Percentiles rank a stretch among this genome's conserved stretches.
Evolutionary conservation across 35 echinoderm and acorn worm genomes (phyloP).

Genomic region (Lytechinus pictus): DNA sequence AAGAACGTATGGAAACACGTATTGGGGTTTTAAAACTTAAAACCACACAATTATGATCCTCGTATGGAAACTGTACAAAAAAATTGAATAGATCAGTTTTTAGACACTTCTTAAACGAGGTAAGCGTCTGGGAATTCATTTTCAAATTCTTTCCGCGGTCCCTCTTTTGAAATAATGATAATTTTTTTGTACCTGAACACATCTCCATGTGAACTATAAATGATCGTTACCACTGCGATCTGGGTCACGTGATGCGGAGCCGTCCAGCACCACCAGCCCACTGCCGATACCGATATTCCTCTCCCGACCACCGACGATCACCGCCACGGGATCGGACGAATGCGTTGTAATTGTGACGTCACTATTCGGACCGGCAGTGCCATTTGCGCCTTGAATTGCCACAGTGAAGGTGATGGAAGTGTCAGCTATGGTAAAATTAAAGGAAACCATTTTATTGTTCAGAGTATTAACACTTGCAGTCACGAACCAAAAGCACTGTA

Average conservation of each 20-base stretch:
- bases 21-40: no score
- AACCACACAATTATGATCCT: no score
- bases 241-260: slow-evolving; percentile 32
- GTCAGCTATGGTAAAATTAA: background rate
- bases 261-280: background rate
- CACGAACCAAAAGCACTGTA: no score
- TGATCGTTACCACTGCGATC: background rate
- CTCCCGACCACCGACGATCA: background rate
- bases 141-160: no score
- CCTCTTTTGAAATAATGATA: no score
- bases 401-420: background rate
- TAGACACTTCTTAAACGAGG: no score
- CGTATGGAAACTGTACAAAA: no score
- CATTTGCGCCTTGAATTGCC: background rate
- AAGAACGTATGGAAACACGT: no score
- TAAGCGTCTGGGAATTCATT: no score
- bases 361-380: background rate
- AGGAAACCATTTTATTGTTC: no score
- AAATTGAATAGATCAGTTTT: no score
- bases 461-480: no score
- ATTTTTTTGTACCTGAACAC: background rate
- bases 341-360: background rate
- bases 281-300: slow-evolving; percentile 14
- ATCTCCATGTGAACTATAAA: background rate
- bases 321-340: background rate